phyloP scores from a whole-genome alignment of 2,888 invertebrate species.

The Amitus sp. region DNA sequence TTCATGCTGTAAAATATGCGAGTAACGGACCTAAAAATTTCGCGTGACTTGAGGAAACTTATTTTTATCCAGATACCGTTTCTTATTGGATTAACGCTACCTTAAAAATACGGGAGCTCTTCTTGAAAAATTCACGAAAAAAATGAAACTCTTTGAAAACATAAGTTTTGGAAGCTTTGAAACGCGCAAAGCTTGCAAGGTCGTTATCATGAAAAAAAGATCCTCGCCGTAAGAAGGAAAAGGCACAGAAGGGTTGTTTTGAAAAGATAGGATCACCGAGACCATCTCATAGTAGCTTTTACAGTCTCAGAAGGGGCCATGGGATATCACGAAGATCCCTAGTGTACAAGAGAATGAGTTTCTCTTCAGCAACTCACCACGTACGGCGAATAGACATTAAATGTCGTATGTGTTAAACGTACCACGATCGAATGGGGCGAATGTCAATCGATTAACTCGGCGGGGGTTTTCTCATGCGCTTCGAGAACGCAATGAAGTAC shows the following conservation, averaged over 20 bases:
- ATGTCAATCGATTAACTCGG: constrained; percentile 26
- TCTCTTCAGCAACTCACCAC: constrained; percentile 1
- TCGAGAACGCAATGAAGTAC: neutral
- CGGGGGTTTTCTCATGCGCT: neutral
- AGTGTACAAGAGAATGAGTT: constrained; percentile 16
- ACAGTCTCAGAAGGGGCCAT: neutral
- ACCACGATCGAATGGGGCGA: constrained; percentile 31
- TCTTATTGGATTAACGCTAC: too few species aligned
- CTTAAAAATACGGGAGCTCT: too few species aligned
- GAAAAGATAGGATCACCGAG: neutral
- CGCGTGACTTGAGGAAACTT: too few species aligned
- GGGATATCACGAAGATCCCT: constrained; percentile 5
- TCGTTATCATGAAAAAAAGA: neutral
- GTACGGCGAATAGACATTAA: constrained; percentile 9
- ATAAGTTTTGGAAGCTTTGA: neutral
- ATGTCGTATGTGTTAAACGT: constrained; percentile 27
- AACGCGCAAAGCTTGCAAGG: too few species aligned
- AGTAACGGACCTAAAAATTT: too few species aligned
- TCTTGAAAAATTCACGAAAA: neutral
- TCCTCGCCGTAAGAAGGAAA: neutral
- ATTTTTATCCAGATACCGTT: too few species aligned
- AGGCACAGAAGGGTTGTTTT: neutral
- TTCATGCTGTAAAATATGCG: too few species aligned
- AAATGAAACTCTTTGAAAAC: neutral
- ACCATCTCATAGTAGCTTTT: neutral